These are phyloP conservation scores for Conopomorpha cramerella DNA, from an alignment of 1,140 invertebrate genomes.

Conservation along the genomic window DNA sequence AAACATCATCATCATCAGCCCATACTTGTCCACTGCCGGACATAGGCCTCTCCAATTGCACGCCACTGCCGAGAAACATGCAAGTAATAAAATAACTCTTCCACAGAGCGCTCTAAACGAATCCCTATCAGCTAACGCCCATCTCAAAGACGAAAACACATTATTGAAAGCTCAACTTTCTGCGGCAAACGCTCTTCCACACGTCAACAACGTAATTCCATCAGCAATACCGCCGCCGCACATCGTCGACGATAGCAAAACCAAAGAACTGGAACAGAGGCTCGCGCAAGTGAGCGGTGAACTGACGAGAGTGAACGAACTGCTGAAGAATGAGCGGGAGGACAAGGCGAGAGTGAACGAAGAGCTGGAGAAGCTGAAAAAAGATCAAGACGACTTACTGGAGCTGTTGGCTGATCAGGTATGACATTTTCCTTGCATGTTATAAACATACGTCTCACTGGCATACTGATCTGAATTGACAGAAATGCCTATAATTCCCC, in stretches of 20 bases:
- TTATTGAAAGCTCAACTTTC: slow-evolving; percentile 78
- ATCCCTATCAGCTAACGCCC: slow-evolving; percentile 70
- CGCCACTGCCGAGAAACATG: too few relatives aligned
- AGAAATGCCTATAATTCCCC: too few relatives aligned
- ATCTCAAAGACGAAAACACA: slow-evolving; percentile 87
- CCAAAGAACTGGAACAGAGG: slow-evolving; percentile 14
- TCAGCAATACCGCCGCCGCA: background rate
- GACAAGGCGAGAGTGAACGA: slow-evolving; percentile 11
- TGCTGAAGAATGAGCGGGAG: slow-evolving; percentile 13
- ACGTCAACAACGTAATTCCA: too few relatives aligned
- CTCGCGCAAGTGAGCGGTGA: slow-evolving; percentile 14
- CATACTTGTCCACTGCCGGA: too few relatives aligned
- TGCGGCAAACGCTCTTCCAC: slow-evolving; percentile 15
- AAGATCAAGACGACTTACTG: slow-evolving; percentile 90
- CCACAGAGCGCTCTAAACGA: slow-evolving; percentile 71
- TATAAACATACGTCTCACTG: too few relatives aligned
- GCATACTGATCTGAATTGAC: too few relatives aligned
- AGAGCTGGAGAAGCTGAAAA: slow-evolving; percentile 73
- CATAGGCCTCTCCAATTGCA: too few relatives aligned
- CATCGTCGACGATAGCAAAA: slow-evolving; percentile 6
- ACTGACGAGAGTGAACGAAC: slow-evolving; percentile 9
- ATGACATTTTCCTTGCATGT: too few relatives aligned
- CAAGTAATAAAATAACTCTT: too few relatives aligned
- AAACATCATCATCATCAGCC: background rate
- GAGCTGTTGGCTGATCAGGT: slow-evolving; percentile 79